Evolutionary conservation across 2,797 vertebrate species (phyloP).

Genomic region (Threskiornis aethiopicus): DNA sequence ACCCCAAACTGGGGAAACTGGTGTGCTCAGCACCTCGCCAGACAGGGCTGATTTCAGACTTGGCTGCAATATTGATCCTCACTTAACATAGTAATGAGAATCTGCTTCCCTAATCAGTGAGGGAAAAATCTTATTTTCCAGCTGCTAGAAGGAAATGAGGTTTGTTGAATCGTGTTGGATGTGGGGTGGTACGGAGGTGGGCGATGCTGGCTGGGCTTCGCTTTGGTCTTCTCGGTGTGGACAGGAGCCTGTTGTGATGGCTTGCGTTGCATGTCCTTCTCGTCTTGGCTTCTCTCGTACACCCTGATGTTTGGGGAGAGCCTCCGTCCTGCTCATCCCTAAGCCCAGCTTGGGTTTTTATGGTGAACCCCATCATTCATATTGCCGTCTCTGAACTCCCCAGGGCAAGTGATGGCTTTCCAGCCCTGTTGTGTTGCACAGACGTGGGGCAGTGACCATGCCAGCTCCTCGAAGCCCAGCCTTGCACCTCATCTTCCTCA

Average conservation of each 20-base stretch:
- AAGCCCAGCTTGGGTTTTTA: neutral
- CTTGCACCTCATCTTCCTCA: neutral
- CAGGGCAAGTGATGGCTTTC: neutral
- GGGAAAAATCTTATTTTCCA: slow-evolving; percentile 53
- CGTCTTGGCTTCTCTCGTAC: accelerated
- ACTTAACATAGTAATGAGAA: slow-evolving; percentile 45
- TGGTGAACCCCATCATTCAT: neutral
- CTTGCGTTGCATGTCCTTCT: accelerated
- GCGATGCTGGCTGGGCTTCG: neutral
- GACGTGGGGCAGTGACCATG: accelerated
- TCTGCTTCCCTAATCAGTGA: slow-evolving; percentile 11
- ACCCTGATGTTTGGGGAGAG: neutral
- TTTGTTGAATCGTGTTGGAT: neutral
- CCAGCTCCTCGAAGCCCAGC: neutral
- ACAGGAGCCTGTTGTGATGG: accelerated
- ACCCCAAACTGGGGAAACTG: neutral
- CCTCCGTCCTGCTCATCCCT: accelerated
- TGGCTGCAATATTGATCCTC: slow-evolving; percentile 24
- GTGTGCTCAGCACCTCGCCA: neutral
- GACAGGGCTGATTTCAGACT: slow-evolving; percentile 13
- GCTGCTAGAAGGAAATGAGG: neutral
- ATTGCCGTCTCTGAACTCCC: accelerated
- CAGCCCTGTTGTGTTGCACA: accelerated
- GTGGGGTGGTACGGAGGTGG: neutral
- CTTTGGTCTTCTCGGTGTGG: neutral